Evolutionary conservation across 92 coral and sea anemone species (phyloP), one percentile per base, ranked within the genome.

Genomic region (Montipora capitata): DNA sequence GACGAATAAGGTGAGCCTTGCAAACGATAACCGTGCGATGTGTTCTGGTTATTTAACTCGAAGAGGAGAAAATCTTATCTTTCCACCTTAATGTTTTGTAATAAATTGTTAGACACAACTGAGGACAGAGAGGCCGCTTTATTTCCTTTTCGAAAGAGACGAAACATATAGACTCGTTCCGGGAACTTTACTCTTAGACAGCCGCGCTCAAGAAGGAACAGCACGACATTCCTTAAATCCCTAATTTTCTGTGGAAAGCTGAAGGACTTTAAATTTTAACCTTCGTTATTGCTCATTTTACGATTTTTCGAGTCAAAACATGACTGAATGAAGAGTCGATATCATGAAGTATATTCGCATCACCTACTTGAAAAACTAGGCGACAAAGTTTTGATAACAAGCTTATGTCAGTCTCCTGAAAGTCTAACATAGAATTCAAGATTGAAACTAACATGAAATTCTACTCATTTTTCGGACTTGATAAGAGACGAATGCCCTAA

Each of bases 271-370:
- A 43, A 43, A 6, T 17, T 16, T 11, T 8, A 15, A 17, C 40
- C 48, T 3, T 4, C 18, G 43, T 44, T 58, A 16, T 13, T 43
- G 59, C 20, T 45, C 77, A n/a, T 73, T 73, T 16, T 10, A 12
- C 13, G 12, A 48, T n/a, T 48, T 18, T 27, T 27, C 49, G 13
- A 40, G 45, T 40, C 52, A 40, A 17, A 16, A 52, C 12, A 17
- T 7, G 17, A 49, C n/a, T 68, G 77, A 81, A 52, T 38, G 77
- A 65, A 45, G 38, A 27, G 40, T 68, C 41, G 11, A 9, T 5
- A 40, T 81, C 16, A 81, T 81, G 56, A 81, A 27, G 35, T 27
- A 27, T 38, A 15, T 81, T 41, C 68, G n/a, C 85, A 81, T 77
- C 54, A 49, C 40, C 68, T 68, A 43, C 41, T 68, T 81, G 49